These are phyloP conservation scores for Dendrocincla fuliginosa DNA, from an alignment of 2,797 vertebrate genomes.

Conservation along the genomic window DNA sequence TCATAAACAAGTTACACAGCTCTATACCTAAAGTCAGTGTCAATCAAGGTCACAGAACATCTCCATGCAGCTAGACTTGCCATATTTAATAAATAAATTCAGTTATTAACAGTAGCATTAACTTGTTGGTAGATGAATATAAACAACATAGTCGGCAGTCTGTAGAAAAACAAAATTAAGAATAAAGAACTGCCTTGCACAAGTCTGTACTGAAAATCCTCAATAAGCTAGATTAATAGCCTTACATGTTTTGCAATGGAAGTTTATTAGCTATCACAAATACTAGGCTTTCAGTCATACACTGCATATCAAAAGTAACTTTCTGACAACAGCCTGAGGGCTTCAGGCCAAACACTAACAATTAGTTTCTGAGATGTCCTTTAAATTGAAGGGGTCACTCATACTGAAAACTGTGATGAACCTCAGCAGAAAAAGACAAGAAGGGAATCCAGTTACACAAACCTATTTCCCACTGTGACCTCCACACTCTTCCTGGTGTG, in stretches of 20 bases:
- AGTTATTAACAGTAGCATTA: neutral
- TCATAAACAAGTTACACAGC: neutral
- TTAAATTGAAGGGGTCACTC: neutral
- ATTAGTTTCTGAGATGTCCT: neutral
- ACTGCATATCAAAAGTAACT: neutral
- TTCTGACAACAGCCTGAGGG: neutral
- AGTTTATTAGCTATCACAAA: neutral
- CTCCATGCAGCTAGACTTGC: neutral
- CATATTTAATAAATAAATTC: slow-evolving; percentile 1
- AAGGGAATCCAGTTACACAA: neutral
- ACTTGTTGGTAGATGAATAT: neutral
- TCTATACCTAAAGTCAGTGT: neutral
- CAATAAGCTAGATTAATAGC: neutral
- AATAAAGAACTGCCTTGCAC: neutral
- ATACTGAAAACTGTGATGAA: neutral
- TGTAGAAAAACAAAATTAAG: neutral
- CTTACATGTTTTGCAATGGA: neutral
- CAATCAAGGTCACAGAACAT: neutral
- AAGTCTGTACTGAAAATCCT: neutral
- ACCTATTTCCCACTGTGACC: neutral
- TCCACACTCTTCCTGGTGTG: neutral
- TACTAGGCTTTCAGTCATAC: neutral
- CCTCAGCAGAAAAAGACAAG: neutral
- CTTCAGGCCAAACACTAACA: neutral
- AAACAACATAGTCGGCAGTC: neutral